Base-by-base conservation (phyloP, 1,140 invertebrate genomes). In the Aleiodes sp. region DNA sequence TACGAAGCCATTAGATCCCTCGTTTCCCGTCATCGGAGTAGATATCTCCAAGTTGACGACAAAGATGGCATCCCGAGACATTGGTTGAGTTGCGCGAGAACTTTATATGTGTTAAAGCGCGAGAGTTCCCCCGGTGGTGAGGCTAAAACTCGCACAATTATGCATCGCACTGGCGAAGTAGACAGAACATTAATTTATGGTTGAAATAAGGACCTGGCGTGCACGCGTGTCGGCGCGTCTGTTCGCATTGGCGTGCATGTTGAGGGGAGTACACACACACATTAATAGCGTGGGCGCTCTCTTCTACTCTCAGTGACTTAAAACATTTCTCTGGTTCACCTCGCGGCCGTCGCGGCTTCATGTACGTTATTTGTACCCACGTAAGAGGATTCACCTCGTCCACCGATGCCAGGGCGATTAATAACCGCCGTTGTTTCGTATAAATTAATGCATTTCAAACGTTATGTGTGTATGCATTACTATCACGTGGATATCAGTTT, bases 351-450 rank as follows among this genome's bases (percentile, higher is more conserved):
- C 46, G 10, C 57, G 77, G 74, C 64, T 73, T 80, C 81, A 79
- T 84, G 83, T 84, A 83, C 80, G 83, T 84, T 84, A 84, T 84
- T 84, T 84, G 83, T 84, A 84, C 81, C 80, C 82, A 80, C 81
- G 82, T 81, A 79, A 80, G 74, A 80, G 75, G 75, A 80, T 78
- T 78, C 78, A 77, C 77, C 79, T 77, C 73, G 41, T 59, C 16
- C 26, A 8, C n/a, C 14, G 76, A 78, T 74, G 75, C 76, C 21
- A 4, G 73, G 75, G 80, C 83, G 81, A 85, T 85, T 85, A 85
- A 85, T 85, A 85, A 84, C 81, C 78, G 74, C 80, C 80, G 81
- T 82, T 29, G 80, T 81, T 84, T 81, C 82, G 82, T 81, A 84
- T 84, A 84, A 84, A 84, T 84, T 84, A 83, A 84, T 84, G 81